Conservation (phyloP, 2,113 vertebrate species). For the Eublepharis macularius region DNA sequence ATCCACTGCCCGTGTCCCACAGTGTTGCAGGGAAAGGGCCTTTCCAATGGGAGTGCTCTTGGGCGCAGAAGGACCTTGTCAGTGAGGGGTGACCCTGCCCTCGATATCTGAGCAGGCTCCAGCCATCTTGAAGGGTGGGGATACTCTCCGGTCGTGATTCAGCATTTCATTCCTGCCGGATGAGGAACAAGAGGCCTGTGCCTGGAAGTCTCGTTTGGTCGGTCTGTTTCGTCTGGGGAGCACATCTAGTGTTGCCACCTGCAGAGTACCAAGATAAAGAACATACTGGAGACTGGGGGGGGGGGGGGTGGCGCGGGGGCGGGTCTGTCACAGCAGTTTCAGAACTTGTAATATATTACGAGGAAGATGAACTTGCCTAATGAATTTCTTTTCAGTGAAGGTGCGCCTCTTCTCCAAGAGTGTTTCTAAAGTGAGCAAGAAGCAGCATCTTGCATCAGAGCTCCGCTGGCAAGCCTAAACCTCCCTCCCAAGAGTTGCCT, state of each 20-base stretch:
- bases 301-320: too few species aligned
- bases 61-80: background rate
- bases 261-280: too few species aligned
- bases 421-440: too few species aligned
- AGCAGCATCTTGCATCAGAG: too few species aligned
- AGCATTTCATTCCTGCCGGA: background rate
- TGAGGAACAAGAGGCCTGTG: background rate
- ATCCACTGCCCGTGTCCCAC: background rate
- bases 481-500: background rate
- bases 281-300: too few species aligned
- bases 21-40: background rate
- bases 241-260: too few species aligned
- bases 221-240: background rate
- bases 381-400: too few species aligned
- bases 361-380: too few species aligned
- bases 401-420: too few species aligned
- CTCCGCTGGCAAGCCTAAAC: too few species aligned
- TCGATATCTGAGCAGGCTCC: background rate
- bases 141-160: background rate
- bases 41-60: background rate
- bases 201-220: background rate
- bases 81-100: background rate
- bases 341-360: too few species aligned
- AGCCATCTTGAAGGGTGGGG: accelerated
- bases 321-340: too few species aligned